Evolutionary conservation across 2,888 invertebrate species (phyloP).

Genomic region (Caenorhabditis auriculariae): DNA sequence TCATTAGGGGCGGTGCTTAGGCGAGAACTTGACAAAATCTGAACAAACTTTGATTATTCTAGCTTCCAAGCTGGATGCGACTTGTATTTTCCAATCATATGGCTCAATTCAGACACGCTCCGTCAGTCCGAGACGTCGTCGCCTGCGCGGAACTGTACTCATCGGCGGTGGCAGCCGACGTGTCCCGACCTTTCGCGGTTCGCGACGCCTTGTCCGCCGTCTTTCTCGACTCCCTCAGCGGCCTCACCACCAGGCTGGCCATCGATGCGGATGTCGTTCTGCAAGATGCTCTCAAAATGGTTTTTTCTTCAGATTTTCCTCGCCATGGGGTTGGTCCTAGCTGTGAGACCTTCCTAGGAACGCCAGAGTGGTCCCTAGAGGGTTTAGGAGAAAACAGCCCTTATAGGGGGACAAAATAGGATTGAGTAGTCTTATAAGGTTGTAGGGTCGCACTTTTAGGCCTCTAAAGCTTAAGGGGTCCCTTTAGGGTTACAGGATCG

Average conservation of each 20-base stretch:
- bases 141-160: conserved; percentile 70
- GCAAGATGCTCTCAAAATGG: conserved; percentile 34
- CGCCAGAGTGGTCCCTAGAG: no score
- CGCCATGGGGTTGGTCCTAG: no score
- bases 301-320: conserved; percentile 10
- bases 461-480: no score
- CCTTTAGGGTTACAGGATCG: not conserved
- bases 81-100: not conserved
- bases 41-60: no score
- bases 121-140: conserved; percentile 70
- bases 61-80: no score
- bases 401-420: no score
- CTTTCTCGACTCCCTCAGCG: conserved; percentile 85
- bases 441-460: no score
- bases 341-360: no score
- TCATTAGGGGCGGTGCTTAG: no score
- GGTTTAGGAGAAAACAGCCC: no score
- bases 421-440: no score
- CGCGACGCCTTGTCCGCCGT: conserved; percentile 70
- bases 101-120: conserved; percentile 33
- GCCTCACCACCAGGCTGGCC: conserved; percentile 87
- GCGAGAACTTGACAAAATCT: no score
- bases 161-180: conserved; percentile 45
- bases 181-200: conserved; percentile 38
- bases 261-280: conserved; percentile 23